Evolutionary conservation across 1,140 invertebrate species (phyloP).

Genomic region (Drosophila parvula): DNA sequence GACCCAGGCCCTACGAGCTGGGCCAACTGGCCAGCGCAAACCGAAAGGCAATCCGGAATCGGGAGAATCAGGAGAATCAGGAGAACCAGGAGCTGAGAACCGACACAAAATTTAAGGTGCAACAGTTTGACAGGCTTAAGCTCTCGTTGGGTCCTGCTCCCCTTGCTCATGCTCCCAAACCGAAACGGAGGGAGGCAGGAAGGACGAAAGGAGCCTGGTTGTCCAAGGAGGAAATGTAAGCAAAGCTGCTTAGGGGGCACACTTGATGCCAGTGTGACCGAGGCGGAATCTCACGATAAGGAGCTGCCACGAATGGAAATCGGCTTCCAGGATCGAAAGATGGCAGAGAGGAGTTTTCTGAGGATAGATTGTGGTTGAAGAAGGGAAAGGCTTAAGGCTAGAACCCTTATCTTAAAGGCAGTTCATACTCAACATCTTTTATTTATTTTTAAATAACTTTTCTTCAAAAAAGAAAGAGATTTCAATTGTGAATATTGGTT

Average conservation of each 20-base stretch:
- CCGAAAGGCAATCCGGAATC: slow-evolving; percentile 3
- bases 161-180: slow-evolving; percentile 2
- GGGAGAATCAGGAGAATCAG: background rate
- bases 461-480: too few relatives aligned
- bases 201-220: background rate
- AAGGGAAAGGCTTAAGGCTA: too few relatives aligned
- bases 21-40: background rate
- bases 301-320: slow-evolving; percentile 6
- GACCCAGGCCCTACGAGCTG: slow-evolving; percentile 1
- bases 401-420: too few relatives aligned
- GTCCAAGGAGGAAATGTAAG: slow-evolving; percentile 7
- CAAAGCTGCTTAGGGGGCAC: slow-evolving; percentile 39
- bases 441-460: too few relatives aligned
- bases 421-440: too few relatives aligned
- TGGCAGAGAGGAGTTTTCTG: background rate
- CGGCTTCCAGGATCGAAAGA: slow-evolving; percentile 11
- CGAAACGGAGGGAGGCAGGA: background rate
- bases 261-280: slow-evolving; percentile 26
- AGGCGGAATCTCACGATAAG: slow-evolving; percentile 18
- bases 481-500: too few relatives aligned
- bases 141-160: background rate
- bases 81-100: background rate
- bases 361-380: background rate
- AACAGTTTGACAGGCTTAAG: slow-evolving; percentile 60
- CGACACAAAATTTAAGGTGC: slow-evolving; percentile 59